Base-by-base conservation (phyloP, 2,888 invertebrate species). In the Cosmia trapezina region DNA sequence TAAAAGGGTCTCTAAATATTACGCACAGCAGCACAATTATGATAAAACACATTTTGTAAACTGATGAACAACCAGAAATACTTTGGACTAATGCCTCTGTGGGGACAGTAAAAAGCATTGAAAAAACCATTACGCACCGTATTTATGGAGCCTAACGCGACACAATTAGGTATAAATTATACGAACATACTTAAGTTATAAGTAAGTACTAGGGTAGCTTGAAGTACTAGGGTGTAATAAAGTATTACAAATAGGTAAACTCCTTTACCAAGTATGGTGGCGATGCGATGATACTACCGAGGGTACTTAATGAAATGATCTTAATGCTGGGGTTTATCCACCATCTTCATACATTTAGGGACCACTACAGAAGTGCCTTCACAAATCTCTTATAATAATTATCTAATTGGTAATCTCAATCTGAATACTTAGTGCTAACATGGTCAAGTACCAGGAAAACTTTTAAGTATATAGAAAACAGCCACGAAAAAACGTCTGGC, bases 91-190 rank as follows among this genome's bases (percentile, higher is more conserved):
- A 83, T 83, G 84, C 76, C 72, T 80, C 81, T 66, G 81, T 80
- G 11, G 81, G 81, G 81, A 83, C 69, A 76, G 76, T 83, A 81
- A 83, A 81, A 83, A 72, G 81, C 72, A 81, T 76, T 83, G 81
- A 81, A 81, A 81, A 83, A 81, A 70, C 81, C 81, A 81, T 81
- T 81, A 81, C 66, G 84, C 63, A 43, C 45, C 57, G 60, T 81
- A 81, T 81, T 81, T 81, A 81, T 83, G 81, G 64, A 80, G 70
- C 70, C 83, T 63, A 76, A 67, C 69, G 84, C 70, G 63, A 70
- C 70, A 80, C 61, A 81, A 81, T 83, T 81, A 81, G 69, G 69
- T 73, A 67, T 69, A 67, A 67, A 80, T 71, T 80, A 76, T 70
- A 70, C 33, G 61, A 64, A 69, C 49, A 45, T 70, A 76, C 73